Evolutionary conservation across 2,888 invertebrate species (phyloP).

Genomic region (Aphodius sticticus): DNA sequence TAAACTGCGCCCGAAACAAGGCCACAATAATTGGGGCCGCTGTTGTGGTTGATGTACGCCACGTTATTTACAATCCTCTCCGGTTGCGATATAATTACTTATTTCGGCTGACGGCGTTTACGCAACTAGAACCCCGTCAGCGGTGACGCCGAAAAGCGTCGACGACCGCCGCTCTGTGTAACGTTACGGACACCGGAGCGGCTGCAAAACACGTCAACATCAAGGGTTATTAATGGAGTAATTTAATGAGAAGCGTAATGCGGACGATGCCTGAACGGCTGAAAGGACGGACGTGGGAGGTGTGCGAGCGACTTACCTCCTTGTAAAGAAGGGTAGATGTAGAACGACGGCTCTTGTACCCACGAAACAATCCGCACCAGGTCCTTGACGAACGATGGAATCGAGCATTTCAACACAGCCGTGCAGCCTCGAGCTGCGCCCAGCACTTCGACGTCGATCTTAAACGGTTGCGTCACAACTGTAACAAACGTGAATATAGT

Average conservation of each 20-base stretch:
- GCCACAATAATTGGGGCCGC: constrained; percentile 17
- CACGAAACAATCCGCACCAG: constrained; percentile 77
- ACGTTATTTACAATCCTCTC: constrained; percentile 25
- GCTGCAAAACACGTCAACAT: constrained; percentile 26
- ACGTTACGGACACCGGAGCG: constrained; percentile 12
- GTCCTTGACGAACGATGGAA: constrained; percentile 78
- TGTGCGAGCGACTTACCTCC: constrained; percentile 64
- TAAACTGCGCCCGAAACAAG: constrained; percentile 11
- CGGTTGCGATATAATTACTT: constrained; percentile 27
- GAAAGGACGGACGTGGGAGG: neutral
- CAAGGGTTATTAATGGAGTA: constrained; percentile 30
- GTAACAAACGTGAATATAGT: constrained; percentile 50
- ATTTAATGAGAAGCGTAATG: constrained; percentile 32
- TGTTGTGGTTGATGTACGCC: constrained; percentile 8
- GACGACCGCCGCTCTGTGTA: neutral
- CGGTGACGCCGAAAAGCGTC: neutral
- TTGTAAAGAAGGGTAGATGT: constrained; percentile 77
- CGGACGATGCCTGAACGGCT: neutral
- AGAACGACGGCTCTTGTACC: constrained; percentile 78
- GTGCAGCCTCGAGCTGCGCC: constrained; percentile 76
- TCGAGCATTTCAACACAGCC: constrained; percentile 75
- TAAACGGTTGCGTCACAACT: constrained; percentile 79
- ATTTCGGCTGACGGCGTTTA: constrained; percentile 13
- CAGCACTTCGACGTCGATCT: constrained; percentile 75
- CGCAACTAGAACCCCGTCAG: neutral